A percentile compares a stretch with the other conserved stretches of the same genome.
phyloP scores from a whole-genome alignment of 2,797 vertebrate genomes.

The Helostoma temminkii region DNA sequence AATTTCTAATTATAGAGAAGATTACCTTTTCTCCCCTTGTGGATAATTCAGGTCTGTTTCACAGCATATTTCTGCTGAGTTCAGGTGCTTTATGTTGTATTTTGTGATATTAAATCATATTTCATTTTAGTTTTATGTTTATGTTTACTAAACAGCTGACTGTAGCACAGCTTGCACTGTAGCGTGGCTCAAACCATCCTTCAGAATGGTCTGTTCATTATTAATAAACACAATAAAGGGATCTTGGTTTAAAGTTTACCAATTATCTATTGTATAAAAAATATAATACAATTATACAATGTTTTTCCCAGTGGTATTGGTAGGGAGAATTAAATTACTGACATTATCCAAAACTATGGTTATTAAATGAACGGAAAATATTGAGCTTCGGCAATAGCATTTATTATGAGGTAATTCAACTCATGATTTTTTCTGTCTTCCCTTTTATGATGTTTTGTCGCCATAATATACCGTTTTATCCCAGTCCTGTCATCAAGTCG shows the following conservation, averaged over 20 bases:
- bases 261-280: too few relatives aligned
- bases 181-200: background rate
- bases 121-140: constrained; percentile 7
- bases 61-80: constrained; percentile 14
- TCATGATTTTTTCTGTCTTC: constrained; percentile 1
- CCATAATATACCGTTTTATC: background rate
- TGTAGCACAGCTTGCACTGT: constrained; percentile 4
- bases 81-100: background rate
- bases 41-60: constrained; percentile 49
- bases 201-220: too few relatives aligned
- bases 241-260: too few relatives aligned
- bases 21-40: constrained; percentile 11
- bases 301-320: background rate
- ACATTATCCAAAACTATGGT: constrained; percentile 14
- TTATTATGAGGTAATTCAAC: constrained; percentile 6
- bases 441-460: constrained; percentile 1
- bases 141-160: background rate
- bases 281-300: too few relatives aligned
- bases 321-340: constrained; percentile 8
- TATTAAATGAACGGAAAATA: constrained; percentile 3
- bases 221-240: too few relatives aligned
- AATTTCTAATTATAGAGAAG: constrained; percentile 36
- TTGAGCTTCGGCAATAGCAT: background rate
- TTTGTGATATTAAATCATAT: constrained; percentile 11
- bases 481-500: background rate